A percentile compares a stretch with the other conserved stretches of the same genome.
Evolutionary conservation across 2,888 invertebrate genomes (phyloP).

Genomic region (Leistus spinibarbis): DNA sequence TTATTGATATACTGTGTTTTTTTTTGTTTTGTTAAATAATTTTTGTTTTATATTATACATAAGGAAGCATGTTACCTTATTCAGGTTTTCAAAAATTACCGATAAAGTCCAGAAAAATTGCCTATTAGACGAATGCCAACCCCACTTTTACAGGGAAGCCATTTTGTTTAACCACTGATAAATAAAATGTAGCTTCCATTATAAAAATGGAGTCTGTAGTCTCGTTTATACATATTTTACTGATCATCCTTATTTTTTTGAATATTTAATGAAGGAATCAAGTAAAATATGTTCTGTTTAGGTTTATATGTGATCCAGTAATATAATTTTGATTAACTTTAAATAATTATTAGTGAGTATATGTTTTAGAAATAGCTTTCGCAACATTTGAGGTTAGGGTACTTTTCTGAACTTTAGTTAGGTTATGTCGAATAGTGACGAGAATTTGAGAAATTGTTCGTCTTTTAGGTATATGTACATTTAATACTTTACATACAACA

Average conservation of each 20-base stretch:
- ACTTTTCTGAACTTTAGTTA: conserved; percentile 25
- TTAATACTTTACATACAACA: conserved; percentile 55
- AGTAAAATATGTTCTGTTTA: not conserved
- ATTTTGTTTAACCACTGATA: no score
- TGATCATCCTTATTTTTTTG: not conserved
- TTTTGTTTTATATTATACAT: conserved; percentile 47
- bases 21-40: conserved; percentile 9
- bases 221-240: no score
- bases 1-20: conserved; percentile 55
- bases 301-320: not conserved
- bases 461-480: conserved; percentile 48
- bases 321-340: not conserved
- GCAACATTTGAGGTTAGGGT: not conserved
- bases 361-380: not conserved
- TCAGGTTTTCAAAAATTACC: conserved; percentile 17
- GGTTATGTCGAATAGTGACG: conserved; percentile 1
- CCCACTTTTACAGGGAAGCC: no score
- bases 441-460: not conserved
- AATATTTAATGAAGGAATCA: no score
- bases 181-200: not conserved
- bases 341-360: not conserved
- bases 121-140: not conserved
- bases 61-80: conserved; percentile 55
- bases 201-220: not conserved
- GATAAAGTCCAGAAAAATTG: conserved; percentile 29